Conservation (phyloP, 2,888 invertebrate species). For the Brachypalpus laphriformis region DNA sequence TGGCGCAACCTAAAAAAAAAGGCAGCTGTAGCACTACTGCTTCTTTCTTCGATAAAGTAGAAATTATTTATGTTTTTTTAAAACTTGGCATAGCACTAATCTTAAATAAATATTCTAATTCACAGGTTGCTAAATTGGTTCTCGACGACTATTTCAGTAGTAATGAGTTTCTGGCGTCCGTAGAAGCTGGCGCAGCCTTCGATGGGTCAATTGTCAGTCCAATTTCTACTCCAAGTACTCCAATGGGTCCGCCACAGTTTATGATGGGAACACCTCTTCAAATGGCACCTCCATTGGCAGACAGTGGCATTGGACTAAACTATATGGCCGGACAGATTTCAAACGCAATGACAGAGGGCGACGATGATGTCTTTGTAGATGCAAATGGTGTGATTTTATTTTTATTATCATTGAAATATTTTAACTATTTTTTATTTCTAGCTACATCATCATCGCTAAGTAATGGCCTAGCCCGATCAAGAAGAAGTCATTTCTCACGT, state of each 20-base stretch:
- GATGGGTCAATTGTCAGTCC: conserved; percentile 81
- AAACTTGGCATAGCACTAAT: too few species aligned
- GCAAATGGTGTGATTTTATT: conserved; percentile 75
- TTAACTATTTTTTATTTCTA: conserved; percentile 16
- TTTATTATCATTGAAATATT: background rate
- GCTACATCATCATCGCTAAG: conserved; percentile 76
- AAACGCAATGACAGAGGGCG: conserved; percentile 79
- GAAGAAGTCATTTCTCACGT: conserved; percentile 83
- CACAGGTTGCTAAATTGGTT: conserved; percentile 92
- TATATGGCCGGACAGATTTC: conserved; percentile 79
- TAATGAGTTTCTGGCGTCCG: conserved; percentile 82
- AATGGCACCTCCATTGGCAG: conserved; percentile 79
- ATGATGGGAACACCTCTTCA: conserved; percentile 78
- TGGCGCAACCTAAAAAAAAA: too few species aligned
- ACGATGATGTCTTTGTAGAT: conserved; percentile 82
- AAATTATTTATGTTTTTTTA: too few species aligned
- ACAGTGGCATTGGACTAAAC: conserved; percentile 82
- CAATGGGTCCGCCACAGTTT: conserved; percentile 79
- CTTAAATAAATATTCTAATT: background rate
- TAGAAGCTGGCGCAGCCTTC: conserved; percentile 82
- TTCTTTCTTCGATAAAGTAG: too few species aligned
- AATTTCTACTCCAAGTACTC: conserved; percentile 80
- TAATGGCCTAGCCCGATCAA: conserved; percentile 82
- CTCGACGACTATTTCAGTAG: conserved; percentile 92
- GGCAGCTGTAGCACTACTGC: too few species aligned